Evolutionary conservation across 2,888 invertebrate species (phyloP).

Genomic region (Apamea monoglypha): DNA sequence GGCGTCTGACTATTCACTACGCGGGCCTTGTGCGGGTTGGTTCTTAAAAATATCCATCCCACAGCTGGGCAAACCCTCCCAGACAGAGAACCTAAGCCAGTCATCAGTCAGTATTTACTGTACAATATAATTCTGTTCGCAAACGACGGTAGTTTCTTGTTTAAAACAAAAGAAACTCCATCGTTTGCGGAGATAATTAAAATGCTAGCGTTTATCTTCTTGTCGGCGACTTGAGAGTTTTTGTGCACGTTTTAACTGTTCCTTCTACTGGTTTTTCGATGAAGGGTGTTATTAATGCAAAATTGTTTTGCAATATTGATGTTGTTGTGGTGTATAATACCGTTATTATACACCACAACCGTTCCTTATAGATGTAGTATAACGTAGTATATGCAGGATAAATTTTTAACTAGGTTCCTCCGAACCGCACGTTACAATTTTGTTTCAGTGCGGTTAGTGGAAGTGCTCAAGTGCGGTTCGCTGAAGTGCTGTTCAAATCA

Average conservation of each 20-base stretch:
- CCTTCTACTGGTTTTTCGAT: not conserved
- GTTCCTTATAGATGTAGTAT: not conserved
- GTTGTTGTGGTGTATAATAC: not conserved
- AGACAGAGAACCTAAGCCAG: not conserved
- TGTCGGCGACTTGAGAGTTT: constrained; percentile 21
- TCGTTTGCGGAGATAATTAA: constrained; percentile 60
- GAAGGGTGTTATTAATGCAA: not conserved
- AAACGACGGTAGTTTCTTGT: constrained; percentile 51
- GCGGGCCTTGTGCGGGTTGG: not conserved
- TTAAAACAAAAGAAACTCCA: constrained; percentile 47
- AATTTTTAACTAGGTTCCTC: no score
- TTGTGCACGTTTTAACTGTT: constrained; percentile 25
- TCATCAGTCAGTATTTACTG: constrained; percentile 25
- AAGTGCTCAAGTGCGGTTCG: no score
- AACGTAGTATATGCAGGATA: no score
- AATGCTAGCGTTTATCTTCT: constrained; percentile 54
- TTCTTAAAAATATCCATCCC: not conserved
- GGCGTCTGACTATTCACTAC: not conserved
- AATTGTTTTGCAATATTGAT: not conserved
- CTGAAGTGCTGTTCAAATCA: no score
- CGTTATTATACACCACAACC: no score
- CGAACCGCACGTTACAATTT: no score
- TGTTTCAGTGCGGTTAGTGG: no score
- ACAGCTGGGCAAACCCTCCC: not conserved
- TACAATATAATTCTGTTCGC: constrained; percentile 36